Base-by-base conservation (phyloP, 2,113 vertebrate genomes). In the Gavialis gangeticus region DNA sequence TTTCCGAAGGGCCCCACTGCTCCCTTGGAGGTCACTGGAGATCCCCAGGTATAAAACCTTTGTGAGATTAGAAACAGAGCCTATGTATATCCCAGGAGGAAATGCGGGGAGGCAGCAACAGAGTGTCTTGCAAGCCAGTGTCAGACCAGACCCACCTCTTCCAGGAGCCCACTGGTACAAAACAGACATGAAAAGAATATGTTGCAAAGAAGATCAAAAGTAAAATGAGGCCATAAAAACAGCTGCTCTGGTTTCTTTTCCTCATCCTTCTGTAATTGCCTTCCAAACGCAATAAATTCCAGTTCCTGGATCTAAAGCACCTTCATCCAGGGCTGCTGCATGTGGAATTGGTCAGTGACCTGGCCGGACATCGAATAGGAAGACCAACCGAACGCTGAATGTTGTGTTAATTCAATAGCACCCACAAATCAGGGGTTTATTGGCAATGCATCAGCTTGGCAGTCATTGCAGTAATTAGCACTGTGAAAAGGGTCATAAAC, bases 371-470 rank as follows among this genome's bases (percentile, higher is more conserved):
- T 30, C 79, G 54, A 75, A 5, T 71, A 58, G 56, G 89, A 37
- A 75, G 34, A 79, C 60, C 37, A 28, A 63, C 84, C 67, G 85
- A 92, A n/a, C 58, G 6, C 71, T 4, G 10, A 27, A 4, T 9
- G 56, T 30, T 79, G 64, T 64, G 57, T 88, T 95, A 88, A 89
- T 94, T 69, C 67, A 79, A 71, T 62, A 84, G 80, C 85, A 37
- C 1, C 22, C 82, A 1, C 57, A 84, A 85, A 88, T 76, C 22
- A 56, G 86, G 21, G 58, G 69, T 92, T 90, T 82, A 86, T 34
- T 85, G 87, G 80, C 30, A 67, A 90, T 90, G 95, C 91, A 93
- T 95, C 93, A 97, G 90, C 92, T 91, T 96, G 95, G 89, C 92
- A 55, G 2, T 64, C 24, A 81, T 78, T 92, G 91, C 94, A 86